Conservation (phyloP, 2,888 invertebrate species). For the Colletes collaris region DNA sequence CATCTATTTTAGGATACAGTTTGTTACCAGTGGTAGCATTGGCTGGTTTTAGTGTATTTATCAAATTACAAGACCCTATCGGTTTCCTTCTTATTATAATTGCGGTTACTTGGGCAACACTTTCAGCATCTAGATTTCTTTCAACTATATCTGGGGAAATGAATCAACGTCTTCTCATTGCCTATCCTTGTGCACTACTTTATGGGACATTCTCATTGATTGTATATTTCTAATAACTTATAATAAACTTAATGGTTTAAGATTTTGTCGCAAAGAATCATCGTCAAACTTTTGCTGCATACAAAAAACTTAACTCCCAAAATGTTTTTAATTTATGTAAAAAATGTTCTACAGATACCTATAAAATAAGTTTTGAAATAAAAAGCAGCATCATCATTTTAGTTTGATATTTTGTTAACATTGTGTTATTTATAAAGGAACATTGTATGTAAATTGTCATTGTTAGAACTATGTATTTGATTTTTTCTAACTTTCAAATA, state of each 20-base stretch:
- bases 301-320: background rate
- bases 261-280: background rate
- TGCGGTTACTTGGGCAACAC: slow-evolving; percentile 93
- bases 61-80: slow-evolving; percentile 89
- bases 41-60: slow-evolving; percentile 90
- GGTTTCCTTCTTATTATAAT: slow-evolving; percentile 88
- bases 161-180: slow-evolving; percentile 93
- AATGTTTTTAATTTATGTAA: background rate
- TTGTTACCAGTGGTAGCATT: slow-evolving; percentile 95
- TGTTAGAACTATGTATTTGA: background rate
- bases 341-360: background rate
- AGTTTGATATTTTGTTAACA: slow-evolving; percentile 4
- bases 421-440: background rate
- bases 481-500: slow-evolving; percentile 28
- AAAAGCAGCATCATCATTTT: background rate
- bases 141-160: slow-evolving; percentile 95
- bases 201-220: slow-evolving; percentile 97
- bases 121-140: slow-evolving; percentile 96
- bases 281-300: background rate
- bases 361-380: background rate
- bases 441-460: background rate
- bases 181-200: slow-evolving; percentile 96
- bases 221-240: slow-evolving; percentile 89
- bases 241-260: background rate
- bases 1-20: slow-evolving; percentile 96